Evolutionary conservation across 2,888 invertebrate genomes (phyloP).

Genomic region (Villa cingulata): DNA sequence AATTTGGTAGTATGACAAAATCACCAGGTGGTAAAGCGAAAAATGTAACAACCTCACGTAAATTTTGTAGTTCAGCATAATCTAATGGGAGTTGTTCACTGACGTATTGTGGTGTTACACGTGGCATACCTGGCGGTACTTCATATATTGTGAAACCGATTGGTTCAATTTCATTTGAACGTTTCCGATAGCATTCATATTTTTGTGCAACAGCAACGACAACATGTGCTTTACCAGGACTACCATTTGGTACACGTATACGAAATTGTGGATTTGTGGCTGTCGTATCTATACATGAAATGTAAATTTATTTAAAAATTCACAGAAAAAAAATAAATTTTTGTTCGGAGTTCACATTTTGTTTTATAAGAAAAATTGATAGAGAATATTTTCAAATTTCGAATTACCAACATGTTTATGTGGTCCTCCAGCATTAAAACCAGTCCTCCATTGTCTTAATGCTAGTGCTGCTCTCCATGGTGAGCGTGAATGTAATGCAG

Average conservation of each 20-base stretch:
- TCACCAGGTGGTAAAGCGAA: conserved; percentile 61
- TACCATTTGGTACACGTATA: conserved; percentile 49
- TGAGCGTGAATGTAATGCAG: conserved; percentile 49
- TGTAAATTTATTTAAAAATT: background rate
- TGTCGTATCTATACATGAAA: conserved; percentile 41
- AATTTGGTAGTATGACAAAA: conserved; percentile 60
- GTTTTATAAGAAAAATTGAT: background rate
- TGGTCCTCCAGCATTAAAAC: conserved; percentile 59
- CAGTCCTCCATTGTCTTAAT: conserved; percentile 49
- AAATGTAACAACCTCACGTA: conserved; percentile 56
- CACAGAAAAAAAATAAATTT: no score
- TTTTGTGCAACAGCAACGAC: conserved; percentile 58
- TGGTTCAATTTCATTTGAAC: conserved; percentile 39
- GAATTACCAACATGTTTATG: conserved; percentile 42
- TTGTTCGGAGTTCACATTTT: background rate
- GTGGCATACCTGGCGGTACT: conserved; percentile 46
- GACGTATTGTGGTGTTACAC: conserved; percentile 47
- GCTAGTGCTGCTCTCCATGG: conserved; percentile 58
- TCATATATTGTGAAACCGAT: conserved; percentile 61
- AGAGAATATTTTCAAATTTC: background rate
- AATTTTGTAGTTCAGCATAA: conserved; percentile 21
- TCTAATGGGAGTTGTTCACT: conserved; percentile 36
- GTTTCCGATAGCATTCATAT: conserved; percentile 39
- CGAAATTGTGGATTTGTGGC: conserved; percentile 59
- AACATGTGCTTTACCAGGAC: conserved; percentile 50